Evolutionary conservation across 2,113 vertebrate species (phyloP), one percentile per base, ranked within the genome.

Genomic region (Condylura cristata): DNA sequence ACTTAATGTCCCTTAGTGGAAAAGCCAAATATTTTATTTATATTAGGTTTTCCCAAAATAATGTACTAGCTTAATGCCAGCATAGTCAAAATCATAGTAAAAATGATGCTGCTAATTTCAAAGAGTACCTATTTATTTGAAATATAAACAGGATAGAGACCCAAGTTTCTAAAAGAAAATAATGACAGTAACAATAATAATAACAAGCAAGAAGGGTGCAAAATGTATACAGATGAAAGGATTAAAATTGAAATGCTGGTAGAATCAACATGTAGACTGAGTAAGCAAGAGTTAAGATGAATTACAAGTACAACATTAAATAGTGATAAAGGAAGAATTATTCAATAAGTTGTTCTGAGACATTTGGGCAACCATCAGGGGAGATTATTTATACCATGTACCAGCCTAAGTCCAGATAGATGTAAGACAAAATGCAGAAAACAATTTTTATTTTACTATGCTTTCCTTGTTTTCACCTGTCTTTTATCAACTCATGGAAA

Each of bases 71-170:
- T 94, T 90, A 75, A 81, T 85, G 39, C 41, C 28, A 90, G 71
- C 41, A 61, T 30, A 93, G 82, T 70, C 28, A 70, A 95, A 93
- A 58, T 88, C 4, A 48, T 12, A 48, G 46, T 20, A 85, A 85
- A 81, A 88, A 61, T 86, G 28, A n/a, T 70, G 68, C 68, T 88
- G 95, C 90, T 37, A 41, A 96, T 30, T 89, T 80, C 93, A 44
- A 80, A 79, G 93, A 82, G 16, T 74, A 92, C 90, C 16, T 90
- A 5, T 78, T 82, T 7, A 86, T 74, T 68, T 89, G 20, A 95
- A 95, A 72, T 87, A 87, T 17, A 82, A 85, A 82, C 11, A 80
- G 18, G 8, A 13, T 28, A 72, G n/a, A 53, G 84, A 22, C 5
- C 44, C 96, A 51, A 75, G 41, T 78, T 58, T 83, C 30, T 56